Evolutionary conservation across 1,140 invertebrate species (phyloP).

Genomic region (Dryas iulia): DNA sequence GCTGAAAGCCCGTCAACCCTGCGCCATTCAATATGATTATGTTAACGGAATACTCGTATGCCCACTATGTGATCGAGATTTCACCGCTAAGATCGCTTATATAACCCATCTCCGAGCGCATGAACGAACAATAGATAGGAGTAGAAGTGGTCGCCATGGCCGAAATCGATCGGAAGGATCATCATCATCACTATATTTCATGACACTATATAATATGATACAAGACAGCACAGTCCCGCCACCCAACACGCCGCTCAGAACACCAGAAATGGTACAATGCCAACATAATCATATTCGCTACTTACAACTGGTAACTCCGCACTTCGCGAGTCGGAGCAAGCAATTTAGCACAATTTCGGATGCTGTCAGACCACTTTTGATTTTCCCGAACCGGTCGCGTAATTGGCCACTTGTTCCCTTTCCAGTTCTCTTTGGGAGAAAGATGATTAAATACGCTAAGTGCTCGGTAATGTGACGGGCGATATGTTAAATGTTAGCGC

Average conservation of each 20-base stretch:
- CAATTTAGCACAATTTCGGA: constrained; percentile 4
- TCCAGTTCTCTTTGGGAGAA: background rate
- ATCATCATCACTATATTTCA: too few species aligned
- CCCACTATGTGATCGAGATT: too few species aligned
- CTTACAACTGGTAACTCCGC: background rate
- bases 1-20: too few species aligned
- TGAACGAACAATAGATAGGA: too few species aligned
- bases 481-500: background rate
- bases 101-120: too few species aligned
- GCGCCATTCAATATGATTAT: too few species aligned
- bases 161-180: too few species aligned
- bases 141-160: too few species aligned
- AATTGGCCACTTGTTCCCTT: background rate
- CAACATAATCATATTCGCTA: background rate
- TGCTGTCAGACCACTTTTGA: constrained; percentile 15
- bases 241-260: background rate
- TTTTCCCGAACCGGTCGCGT: constrained; percentile 14
- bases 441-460: background rate
- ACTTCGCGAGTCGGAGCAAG: background rate
- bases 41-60: too few species aligned
- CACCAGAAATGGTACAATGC: background rate
- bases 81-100: too few species aligned
- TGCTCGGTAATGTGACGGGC: constrained; percentile 2
- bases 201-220: too few species aligned
- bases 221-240: too few species aligned